phyloP scores from a whole-genome alignment of 1,140 invertebrate genomes.

The Macrobrachium nipponense region DNA sequence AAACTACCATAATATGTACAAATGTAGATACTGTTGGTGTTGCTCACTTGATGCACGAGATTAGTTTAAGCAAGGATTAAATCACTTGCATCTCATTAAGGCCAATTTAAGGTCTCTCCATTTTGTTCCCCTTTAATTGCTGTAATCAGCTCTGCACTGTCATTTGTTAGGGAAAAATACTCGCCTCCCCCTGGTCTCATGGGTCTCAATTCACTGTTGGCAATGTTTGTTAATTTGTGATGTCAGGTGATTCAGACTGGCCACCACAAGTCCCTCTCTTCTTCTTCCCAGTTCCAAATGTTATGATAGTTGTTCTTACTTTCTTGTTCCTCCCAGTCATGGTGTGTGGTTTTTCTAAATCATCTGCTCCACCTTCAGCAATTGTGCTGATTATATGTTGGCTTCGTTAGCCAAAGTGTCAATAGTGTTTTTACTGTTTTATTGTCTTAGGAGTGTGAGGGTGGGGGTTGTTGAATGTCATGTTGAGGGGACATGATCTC shows the following conservation, averaged over 20 bases:
- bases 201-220: constrained; percentile 25
- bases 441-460: constrained; percentile 34
- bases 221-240: constrained; percentile 29
- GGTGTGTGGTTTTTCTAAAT: constrained; percentile 15
- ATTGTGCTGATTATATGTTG: background rate
- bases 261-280: background rate
- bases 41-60: constrained; percentile 56
- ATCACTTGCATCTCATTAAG: constrained; percentile 39
- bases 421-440: constrained; percentile 11
- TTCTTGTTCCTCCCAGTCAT: background rate
- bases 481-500: constrained; percentile 4
- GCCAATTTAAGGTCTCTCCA: constrained; percentile 14
- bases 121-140: constrained; percentile 37
- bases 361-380: constrained; percentile 26
- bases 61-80: constrained; percentile 50
- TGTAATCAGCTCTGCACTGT: constrained; percentile 42
- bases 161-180: constrained; percentile 55
- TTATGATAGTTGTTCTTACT: constrained; percentile 29
- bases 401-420: constrained; percentile 31
- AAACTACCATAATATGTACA: constrained; percentile 63
- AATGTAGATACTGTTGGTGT: constrained; percentile 64
- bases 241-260: constrained; percentile 19
- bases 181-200: constrained; percentile 24
- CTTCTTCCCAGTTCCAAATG: constrained; percentile 18
- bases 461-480: constrained; percentile 25